Evolutionary conservation across 2,113 vertebrate species (phyloP).

Genomic region (Okapia johnstoni): DNA sequence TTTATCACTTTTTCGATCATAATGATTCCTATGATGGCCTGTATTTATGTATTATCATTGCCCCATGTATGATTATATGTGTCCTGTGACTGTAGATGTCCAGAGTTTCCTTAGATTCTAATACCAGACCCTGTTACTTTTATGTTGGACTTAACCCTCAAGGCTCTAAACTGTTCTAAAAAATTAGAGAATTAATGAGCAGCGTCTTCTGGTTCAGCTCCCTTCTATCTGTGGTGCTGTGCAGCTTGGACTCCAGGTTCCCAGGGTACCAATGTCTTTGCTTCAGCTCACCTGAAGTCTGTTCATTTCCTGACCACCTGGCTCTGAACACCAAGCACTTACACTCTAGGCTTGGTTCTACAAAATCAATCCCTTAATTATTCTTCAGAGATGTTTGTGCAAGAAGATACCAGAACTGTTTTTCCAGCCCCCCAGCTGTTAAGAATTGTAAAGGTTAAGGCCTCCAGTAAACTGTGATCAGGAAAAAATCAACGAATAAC

Average conservation of each 20-base stretch:
- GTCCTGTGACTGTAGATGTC: neutral
- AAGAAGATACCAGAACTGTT: slow-evolving; percentile 69
- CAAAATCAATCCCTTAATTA: slow-evolving; percentile 76
- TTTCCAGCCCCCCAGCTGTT: slow-evolving; percentile 73
- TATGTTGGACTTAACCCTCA: neutral
- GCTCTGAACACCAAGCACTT: neutral
- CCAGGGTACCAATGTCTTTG: neutral
- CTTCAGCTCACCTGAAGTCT: neutral
- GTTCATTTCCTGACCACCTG: neutral
- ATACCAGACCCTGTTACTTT: neutral
- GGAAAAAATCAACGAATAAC: slow-evolving; percentile 64
- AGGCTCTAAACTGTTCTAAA: neutral
- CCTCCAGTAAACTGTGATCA: slow-evolving; percentile 73
- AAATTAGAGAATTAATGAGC: neutral
- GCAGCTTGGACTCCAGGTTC: neutral
- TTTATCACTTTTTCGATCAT: neutral
- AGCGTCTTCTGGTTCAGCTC: no score
- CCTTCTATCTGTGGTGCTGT: neutral
- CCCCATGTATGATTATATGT: neutral
- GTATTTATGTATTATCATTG: neutral
- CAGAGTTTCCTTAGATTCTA: neutral
- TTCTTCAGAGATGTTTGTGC: slow-evolving; percentile 73
- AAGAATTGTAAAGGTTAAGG: slow-evolving; percentile 71
- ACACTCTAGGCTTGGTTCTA: slow-evolving; percentile 31
- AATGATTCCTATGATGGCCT: neutral